phyloP scores from a whole-genome alignment of 2,797 vertebrate species.

The Malurus splendens region DNA sequence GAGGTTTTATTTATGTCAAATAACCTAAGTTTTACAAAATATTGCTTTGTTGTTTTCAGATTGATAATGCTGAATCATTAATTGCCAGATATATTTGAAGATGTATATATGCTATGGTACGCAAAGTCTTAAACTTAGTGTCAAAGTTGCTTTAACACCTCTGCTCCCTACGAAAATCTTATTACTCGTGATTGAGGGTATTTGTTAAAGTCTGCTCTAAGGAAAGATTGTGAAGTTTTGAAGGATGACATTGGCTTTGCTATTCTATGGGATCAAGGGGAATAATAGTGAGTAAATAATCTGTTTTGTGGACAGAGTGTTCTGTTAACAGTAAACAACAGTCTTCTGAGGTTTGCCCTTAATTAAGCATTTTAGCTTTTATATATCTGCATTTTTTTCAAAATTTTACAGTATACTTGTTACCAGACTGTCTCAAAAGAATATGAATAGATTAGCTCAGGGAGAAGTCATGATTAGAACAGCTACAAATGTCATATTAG shows the following conservation, averaged over 20 bases:
- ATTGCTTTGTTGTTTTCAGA: background rate
- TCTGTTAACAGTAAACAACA: background rate
- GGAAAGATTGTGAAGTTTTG: background rate
- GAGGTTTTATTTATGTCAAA: background rate
- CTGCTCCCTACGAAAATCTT: background rate
- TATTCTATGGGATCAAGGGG: background rate
- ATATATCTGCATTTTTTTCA: background rate
- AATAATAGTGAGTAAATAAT: background rate
- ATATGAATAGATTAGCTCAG: background rate
- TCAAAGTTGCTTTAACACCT: background rate
- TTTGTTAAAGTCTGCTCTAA: background rate
- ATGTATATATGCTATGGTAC: background rate
- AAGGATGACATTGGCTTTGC: background rate
- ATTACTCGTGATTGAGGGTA: background rate
- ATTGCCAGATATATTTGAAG: background rate
- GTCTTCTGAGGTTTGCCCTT: background rate
- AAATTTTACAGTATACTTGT: background rate
- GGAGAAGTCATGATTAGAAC: background rate
- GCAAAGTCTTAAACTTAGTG: background rate
- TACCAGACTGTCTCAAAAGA: background rate
- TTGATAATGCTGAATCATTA: background rate
- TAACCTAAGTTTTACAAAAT: background rate
- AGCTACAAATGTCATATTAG: background rate
- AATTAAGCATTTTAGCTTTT: background rate
- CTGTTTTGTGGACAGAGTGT: background rate